A percentile compares a stretch with the other conserved stretches of the same genome.
Evolutionary conservation across 1,140 invertebrate genomes (phyloP).

Genomic region (Augochlora pura): DNA sequence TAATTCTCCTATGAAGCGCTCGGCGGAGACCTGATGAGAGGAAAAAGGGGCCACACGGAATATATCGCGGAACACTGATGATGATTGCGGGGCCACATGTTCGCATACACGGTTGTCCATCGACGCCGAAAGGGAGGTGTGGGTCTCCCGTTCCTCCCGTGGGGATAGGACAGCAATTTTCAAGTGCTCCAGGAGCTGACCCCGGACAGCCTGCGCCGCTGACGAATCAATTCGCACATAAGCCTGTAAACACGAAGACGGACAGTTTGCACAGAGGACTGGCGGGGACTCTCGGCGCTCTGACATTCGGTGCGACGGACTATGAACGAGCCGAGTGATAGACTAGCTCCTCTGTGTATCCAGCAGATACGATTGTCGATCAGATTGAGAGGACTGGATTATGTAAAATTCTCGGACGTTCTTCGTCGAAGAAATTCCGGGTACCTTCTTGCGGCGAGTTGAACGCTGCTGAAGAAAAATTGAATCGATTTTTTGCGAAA

Average conservation of each 20-base stretch:
- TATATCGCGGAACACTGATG: conserved; percentile 64
- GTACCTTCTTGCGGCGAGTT: no score
- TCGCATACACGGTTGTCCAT: conserved; percentile 62
- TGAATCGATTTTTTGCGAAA: no score
- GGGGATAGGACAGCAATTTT: conserved; percentile 69
- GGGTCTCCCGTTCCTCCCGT: conserved; percentile 41
- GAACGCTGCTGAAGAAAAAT: no score
- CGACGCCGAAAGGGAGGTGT: neutral
- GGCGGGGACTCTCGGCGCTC: conserved; percentile 35
- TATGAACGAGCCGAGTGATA: neutral
- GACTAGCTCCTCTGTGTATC: no score
- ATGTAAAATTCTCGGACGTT: no score
- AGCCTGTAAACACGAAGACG: conserved; percentile 74
- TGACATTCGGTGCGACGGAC: neutral
- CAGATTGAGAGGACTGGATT: no score
- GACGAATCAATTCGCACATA: conserved; percentile 78
- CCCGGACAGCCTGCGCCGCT: conserved; percentile 45
- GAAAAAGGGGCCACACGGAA: conserved; percentile 56
- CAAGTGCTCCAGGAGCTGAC: conserved; percentile 63
- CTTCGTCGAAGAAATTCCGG: no score
- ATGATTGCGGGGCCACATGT: conserved; percentile 74
- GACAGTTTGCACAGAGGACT: conserved; percentile 60
- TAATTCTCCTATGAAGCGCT: conserved; percentile 42
- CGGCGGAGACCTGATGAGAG: conserved; percentile 51
- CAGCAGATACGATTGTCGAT: no score